Conservation (phyloP, 1,140 invertebrate genomes). For the Euwallacea fornicatus region DNA sequence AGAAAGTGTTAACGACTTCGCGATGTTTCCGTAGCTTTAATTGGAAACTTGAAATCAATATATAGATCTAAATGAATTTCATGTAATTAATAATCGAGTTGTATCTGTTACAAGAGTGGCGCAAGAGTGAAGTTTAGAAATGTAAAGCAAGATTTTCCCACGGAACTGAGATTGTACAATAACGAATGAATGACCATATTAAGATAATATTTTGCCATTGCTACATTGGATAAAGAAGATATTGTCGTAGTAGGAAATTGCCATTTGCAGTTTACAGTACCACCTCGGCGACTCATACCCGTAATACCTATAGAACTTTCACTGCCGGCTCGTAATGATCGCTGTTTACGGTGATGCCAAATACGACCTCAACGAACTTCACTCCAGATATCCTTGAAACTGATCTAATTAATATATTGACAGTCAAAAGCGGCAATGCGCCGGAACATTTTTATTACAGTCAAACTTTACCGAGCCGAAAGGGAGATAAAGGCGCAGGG, state of each 20-base stretch:
- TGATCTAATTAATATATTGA: no score
- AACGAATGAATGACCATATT: conserved; percentile 19
- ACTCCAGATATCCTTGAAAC: no score
- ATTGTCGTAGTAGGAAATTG: conserved; percentile 12
- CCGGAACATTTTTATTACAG: no score
- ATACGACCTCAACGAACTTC: no score
- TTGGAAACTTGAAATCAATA: no score
- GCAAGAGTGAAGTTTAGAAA: not conserved
- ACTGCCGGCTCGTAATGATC: not conserved
- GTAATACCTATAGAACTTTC: not conserved
- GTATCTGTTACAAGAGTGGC: not conserved
- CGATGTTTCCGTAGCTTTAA: no score
- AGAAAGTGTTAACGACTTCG: no score
- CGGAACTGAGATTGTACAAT: conserved; percentile 16
- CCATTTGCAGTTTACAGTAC: conserved; percentile 16
- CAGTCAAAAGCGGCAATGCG: no score
- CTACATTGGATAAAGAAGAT: conserved; percentile 27
- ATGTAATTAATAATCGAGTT: conserved; percentile 2
- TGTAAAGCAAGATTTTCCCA: conserved; percentile 21
- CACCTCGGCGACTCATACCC: not conserved
- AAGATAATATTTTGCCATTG: conserved; percentile 18
- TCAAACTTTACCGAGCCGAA: no score
- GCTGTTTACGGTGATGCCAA: not conserved
- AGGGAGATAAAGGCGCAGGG: no score
- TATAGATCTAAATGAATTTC: not conserved